These are phyloP conservation scores for Apocheima hispidaria DNA, from an alignment of 2,888 invertebrate genomes.

Conservation along the genomic window DNA sequence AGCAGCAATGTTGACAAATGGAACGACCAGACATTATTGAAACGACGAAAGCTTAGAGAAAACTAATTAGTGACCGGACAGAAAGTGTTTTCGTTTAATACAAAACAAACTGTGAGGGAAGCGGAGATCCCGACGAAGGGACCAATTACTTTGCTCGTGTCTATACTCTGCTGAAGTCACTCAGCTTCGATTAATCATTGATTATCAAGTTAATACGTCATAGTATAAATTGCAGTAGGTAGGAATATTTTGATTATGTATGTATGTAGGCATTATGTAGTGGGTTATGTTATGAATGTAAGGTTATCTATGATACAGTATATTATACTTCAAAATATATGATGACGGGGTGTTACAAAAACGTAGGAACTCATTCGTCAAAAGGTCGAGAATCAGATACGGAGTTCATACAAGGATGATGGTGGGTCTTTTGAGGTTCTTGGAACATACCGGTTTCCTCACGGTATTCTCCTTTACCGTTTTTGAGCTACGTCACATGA, in stretches of 20 bases:
- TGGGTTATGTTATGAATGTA: too few relatives aligned
- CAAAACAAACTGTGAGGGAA: constrained; percentile 62
- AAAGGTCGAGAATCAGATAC: too few relatives aligned
- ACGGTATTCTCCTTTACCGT: too few relatives aligned
- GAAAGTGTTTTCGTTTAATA: constrained; percentile 56
- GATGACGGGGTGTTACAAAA: too few relatives aligned
- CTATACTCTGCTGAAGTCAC: constrained; percentile 21
- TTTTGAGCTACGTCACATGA: too few relatives aligned
- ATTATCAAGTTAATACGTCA: background rate
- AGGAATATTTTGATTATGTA: background rate
- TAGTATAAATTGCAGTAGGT: background rate
- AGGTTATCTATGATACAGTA: too few relatives aligned
- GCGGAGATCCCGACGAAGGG: constrained; percentile 60
- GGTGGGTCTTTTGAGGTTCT: too few relatives aligned
- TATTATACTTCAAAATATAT: too few relatives aligned
- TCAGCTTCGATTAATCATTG: constrained; percentile 15
- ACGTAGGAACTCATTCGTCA: too few relatives aligned
- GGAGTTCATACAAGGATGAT: too few relatives aligned
- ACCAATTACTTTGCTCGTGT: constrained; percentile 68
- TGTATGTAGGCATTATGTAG: too few relatives aligned
- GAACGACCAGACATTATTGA: constrained; percentile 30
- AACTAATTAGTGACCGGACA: constrained; percentile 65
- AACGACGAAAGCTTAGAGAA: constrained; percentile 48
- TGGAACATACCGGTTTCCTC: too few relatives aligned
- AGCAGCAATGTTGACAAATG: constrained; percentile 22